Percentiles rank a stretch among this genome's conserved stretches.
phyloP scores from a whole-genome alignment of 2,113 vertebrate species.

The Gymnorhina tibicen region DNA sequence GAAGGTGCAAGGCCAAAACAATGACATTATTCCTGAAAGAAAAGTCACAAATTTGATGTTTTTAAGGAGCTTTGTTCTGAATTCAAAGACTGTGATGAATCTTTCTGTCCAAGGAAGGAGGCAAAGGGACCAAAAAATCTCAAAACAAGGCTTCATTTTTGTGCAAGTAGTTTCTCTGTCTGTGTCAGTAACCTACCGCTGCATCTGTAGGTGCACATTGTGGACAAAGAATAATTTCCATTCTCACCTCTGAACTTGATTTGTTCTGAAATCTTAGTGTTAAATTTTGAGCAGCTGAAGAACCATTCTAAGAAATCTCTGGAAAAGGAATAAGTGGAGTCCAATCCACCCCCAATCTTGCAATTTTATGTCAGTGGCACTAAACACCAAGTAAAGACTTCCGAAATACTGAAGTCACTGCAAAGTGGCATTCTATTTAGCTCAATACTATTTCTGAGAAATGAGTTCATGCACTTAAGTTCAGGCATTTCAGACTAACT shows the following conservation, averaged over 20 bases:
- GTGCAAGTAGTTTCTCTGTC: neutral
- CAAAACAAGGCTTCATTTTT: neutral
- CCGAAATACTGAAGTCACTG: neutral
- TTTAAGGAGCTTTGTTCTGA: neutral
- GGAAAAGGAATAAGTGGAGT: neutral
- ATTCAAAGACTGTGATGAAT: neutral
- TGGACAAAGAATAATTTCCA: neutral
- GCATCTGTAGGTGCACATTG: neutral
- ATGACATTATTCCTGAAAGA: neutral
- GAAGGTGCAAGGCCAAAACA: neutral
- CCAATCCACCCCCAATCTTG: accelerated
- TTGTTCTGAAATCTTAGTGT: neutral
- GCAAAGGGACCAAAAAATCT: neutral
- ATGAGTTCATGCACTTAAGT: neutral
- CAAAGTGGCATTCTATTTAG: neutral
- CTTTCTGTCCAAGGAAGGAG: neutral
- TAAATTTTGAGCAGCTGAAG: neutral
- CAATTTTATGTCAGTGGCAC: neutral
- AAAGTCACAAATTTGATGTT: neutral
- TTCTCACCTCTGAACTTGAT: neutral
- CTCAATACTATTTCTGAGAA: neutral
- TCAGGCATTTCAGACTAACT: neutral
- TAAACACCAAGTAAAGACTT: neutral
- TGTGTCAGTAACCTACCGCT: neutral
- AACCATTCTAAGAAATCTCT: neutral